Conservation (phyloP, 2,113 vertebrate genomes). For the Amphilophus citrinellus region DNA sequence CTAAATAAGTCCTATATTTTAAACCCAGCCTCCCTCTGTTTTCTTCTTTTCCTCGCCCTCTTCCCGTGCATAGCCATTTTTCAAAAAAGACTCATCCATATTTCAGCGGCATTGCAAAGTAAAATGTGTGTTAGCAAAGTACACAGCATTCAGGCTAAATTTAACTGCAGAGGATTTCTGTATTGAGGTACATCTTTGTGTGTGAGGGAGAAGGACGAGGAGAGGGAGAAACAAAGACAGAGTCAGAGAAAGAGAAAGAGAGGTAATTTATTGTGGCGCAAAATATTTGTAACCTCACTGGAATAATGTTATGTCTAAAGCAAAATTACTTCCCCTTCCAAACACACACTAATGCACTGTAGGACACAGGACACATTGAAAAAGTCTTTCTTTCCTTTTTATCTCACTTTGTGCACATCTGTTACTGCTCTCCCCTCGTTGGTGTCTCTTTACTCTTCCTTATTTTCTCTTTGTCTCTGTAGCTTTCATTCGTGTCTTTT, state of each 20-base stretch:
- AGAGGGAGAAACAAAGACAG: background rate
- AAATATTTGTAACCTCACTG: conserved; percentile 43
- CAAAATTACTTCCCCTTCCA: conserved; percentile 23
- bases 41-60: background rate
- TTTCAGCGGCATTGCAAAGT: conserved; percentile 68
- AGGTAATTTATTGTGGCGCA: conserved; percentile 23
- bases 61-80: conserved; percentile 40
- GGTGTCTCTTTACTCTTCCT: no score
- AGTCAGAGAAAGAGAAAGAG: background rate
- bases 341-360: background rate
- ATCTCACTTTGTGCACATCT: background rate
- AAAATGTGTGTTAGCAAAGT: conserved; percentile 66
- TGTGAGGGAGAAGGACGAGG: background rate
- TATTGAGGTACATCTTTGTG: background rate
- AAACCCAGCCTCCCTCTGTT: background rate
- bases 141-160: conserved; percentile 68
- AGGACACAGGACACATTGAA: background rate
- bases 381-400: conserved; percentile 6
- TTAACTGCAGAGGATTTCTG: conserved; percentile 57
- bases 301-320: conserved; percentile 46
- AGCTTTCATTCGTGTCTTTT: no score
- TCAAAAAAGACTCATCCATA: conserved; percentile 63
- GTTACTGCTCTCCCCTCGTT: background rate
- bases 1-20: background rate
- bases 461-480: no score